phyloP scores from a whole-genome alignment of 2,797 vertebrate genomes.

The Calcarius lapponicus region DNA sequence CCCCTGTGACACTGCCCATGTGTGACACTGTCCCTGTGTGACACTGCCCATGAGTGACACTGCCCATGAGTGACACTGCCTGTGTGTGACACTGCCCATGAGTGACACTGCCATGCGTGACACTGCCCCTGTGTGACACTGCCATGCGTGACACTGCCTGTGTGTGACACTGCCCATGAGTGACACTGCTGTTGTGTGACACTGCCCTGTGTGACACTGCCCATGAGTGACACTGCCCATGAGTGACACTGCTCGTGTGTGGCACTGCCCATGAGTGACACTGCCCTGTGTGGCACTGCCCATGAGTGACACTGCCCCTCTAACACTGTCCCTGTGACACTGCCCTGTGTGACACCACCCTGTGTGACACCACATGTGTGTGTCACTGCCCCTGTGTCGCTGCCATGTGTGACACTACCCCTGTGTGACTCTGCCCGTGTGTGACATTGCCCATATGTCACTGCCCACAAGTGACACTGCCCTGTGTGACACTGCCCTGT shows the following conservation, averaged over 20 bases:
- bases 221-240: background rate
- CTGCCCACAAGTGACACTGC: background rate
- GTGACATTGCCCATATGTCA: background rate
- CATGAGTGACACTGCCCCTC: too few relatives aligned
- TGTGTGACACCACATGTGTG: background rate
- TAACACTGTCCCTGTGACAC: background rate
- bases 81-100: background rate
- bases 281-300: background rate
- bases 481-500: background rate
- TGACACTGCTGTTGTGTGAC: background rate
- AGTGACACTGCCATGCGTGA: too few relatives aligned
- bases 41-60: background rate
- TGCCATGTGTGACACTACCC: background rate
- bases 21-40: too few relatives aligned
- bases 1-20: accelerated
- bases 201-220: background rate
- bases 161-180: background rate
- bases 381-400: background rate
- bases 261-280: background rate
- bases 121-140: background rate
- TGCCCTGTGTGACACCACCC: background rate
- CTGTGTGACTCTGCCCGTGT: background rate
- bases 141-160: background rate
- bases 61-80: background rate
- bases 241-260: too few relatives aligned